Percentiles rank a stretch among this genome's conserved stretches.
These are phyloP conservation scores for Pituophis catenifer DNA, from an alignment of 2,113 vertebrate genomes.

Conservation along the genomic window DNA sequence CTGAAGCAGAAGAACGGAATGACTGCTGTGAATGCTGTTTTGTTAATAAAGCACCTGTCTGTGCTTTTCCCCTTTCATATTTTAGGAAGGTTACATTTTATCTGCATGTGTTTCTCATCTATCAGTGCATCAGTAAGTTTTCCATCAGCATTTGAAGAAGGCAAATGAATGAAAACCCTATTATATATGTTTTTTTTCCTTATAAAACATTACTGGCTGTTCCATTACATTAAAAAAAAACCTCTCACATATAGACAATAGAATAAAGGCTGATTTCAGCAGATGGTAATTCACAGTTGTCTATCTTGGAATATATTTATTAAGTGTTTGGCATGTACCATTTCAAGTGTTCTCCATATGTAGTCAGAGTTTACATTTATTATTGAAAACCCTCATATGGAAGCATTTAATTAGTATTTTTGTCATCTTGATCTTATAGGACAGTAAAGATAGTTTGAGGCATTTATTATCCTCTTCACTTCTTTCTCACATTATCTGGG, in stretches of 20 bases:
- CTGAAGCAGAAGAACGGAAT: background rate
- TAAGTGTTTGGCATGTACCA: background rate
- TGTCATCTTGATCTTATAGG: background rate
- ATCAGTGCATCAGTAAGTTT: background rate
- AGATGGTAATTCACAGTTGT: background rate
- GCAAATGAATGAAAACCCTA: background rate
- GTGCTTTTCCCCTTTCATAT: background rate
- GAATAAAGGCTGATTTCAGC: background rate
- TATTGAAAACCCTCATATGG: background rate
- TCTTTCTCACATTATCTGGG: background rate
- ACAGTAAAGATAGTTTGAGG: background rate
- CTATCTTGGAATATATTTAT: background rate
- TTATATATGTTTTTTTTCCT: background rate
- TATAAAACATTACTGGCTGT: background rate
- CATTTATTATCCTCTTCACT: background rate
- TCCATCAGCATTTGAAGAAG: background rate
- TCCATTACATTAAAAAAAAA: background rate
- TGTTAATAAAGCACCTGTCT: background rate
- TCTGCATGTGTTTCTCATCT: background rate
- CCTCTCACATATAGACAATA: background rate
- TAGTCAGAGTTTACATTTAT: background rate
- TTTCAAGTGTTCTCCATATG: background rate
- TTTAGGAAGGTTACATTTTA: background rate
- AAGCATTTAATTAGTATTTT: background rate
- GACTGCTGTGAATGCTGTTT: background rate